Conservation (phyloP, 2,113 vertebrate species). For the Asarcornis scutulata region DNA sequence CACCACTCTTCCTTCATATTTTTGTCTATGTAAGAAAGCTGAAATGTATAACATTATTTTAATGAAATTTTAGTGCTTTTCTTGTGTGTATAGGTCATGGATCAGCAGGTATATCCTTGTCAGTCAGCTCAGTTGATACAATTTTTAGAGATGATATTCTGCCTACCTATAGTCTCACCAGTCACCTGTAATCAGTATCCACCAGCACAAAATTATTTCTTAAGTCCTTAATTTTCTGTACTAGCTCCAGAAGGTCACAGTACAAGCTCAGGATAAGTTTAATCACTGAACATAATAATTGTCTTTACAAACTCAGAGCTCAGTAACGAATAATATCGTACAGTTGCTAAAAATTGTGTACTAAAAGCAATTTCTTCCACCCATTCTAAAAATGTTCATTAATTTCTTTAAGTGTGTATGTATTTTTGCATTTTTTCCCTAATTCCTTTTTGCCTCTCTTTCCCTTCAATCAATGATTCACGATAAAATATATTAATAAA, state of each 20-base stretch:
- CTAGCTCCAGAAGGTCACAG: neutral
- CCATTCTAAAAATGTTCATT: neutral
- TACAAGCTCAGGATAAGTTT: neutral
- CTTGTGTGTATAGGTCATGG: neutral
- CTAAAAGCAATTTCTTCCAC: neutral
- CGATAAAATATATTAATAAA: neutral
- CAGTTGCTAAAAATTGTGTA: neutral
- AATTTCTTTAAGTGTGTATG: neutral
- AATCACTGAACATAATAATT: neutral
- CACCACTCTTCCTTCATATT: neutral
- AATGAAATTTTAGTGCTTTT: neutral
- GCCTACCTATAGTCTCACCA: neutral
- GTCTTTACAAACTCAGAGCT: neutral
- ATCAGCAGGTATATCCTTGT: neutral
- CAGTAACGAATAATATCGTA: neutral
- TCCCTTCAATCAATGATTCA: neutral
- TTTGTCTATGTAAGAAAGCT: neutral
- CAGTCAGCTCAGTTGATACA: neutral
- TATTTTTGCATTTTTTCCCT: neutral
- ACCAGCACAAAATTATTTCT: neutral
- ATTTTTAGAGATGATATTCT: neutral
- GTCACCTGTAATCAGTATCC: neutral
- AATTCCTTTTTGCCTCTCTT: neutral
- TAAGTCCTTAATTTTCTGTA: neutral
- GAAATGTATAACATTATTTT: neutral